These are phyloP conservation scores for Nipponacmea schrenckii DNA, from an alignment of 2,888 invertebrate species.

Conservation along the genomic window DNA sequence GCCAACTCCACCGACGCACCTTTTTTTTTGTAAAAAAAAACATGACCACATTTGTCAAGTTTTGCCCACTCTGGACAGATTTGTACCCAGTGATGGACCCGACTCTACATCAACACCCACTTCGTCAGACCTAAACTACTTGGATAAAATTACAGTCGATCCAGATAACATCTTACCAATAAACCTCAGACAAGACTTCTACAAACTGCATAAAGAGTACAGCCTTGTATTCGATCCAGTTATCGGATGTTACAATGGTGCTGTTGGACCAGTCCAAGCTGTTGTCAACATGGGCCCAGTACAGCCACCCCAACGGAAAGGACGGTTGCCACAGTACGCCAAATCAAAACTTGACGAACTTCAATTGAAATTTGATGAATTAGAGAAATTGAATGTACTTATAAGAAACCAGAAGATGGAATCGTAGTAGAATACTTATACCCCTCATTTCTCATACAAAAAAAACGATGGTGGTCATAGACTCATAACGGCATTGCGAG, in stretches of 20 bases:
- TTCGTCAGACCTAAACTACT: neutral
- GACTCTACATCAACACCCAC: no score
- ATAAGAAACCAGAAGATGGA: slow-evolving; percentile 31
- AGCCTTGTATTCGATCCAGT: slow-evolving; percentile 27
- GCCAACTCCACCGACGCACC: slow-evolving; percentile 13
- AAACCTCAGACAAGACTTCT: slow-evolving; percentile 14
- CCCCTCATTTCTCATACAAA: slow-evolving; percentile 33
- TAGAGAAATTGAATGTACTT: no score
- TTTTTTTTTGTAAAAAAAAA: slow-evolving; percentile 5
- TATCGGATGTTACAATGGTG: slow-evolving; percentile 11
- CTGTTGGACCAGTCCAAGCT: neutral
- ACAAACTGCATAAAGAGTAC: slow-evolving; percentile 13
- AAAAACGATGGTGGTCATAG: slow-evolving; percentile 22
- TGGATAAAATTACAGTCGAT: slow-evolving; percentile 17
- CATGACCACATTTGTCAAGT: slow-evolving; percentile 22
- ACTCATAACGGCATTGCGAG: slow-evolving; percentile 32
- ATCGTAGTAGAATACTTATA: slow-evolving; percentile 34
- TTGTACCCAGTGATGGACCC: no score
- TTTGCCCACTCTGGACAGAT: neutral
- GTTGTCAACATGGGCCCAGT: slow-evolving; percentile 38
- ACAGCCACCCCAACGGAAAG: slow-evolving; percentile 41
- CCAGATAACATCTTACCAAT: slow-evolving; percentile 21
- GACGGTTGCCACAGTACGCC: slow-evolving; percentile 37
- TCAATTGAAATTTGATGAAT: no score
- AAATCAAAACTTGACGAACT: slow-evolving; percentile 33